Base-by-base conservation (phyloP, 2,888 invertebrate genomes). In the Pteria penguin region DNA sequence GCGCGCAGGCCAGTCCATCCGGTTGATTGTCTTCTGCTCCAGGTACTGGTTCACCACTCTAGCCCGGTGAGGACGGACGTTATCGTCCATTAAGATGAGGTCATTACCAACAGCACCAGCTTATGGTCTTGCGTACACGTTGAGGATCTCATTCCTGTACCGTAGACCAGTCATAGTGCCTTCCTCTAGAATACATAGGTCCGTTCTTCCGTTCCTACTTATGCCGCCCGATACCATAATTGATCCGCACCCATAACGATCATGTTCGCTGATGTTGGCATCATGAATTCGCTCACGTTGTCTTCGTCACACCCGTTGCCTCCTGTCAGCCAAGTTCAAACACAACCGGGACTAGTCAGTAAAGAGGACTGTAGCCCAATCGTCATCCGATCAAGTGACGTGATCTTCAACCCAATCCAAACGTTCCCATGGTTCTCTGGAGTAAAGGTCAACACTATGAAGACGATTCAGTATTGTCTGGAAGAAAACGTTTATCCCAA, bases 191-290 rank as follows among this genome's bases (percentile, higher is more conserved):
- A 73, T 29, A 45, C 67, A 61, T 26, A 76, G 55, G 36, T 76
- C 73, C 27, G 73, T 79, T 24, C 55, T 31, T 1, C 67, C 73
- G 36, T 70, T 71, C 52, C 60, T 68, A 33, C 63, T 65, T 14
- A 79, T 58, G 11, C 63, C 74, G 22, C 75, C 71, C 68, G n/a
- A 75, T 32, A 78, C 78, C 63, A 75, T 57, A 11, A 75, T 54
- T 45, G 75, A 75, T 5, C 54, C 32, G 1, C 74, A 55, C 33
- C 79, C 79, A 27, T 71, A 75, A 27, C 67, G 58, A 31, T 73
- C 71, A 58, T 79, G 76, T 70, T 32, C 61, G 22, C n/a, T n/a
- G n/a, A n/a, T n/a, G n/a, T n/a, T n/a, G n/a, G n/a, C n/a, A n/a
- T n/a, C n/a, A n/a, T n/a, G 24, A 27, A 58, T 71, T n/a, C 76